Conservation (phyloP, 2,113 vertebrate genomes). For the Lasiurus cinereus region DNA sequence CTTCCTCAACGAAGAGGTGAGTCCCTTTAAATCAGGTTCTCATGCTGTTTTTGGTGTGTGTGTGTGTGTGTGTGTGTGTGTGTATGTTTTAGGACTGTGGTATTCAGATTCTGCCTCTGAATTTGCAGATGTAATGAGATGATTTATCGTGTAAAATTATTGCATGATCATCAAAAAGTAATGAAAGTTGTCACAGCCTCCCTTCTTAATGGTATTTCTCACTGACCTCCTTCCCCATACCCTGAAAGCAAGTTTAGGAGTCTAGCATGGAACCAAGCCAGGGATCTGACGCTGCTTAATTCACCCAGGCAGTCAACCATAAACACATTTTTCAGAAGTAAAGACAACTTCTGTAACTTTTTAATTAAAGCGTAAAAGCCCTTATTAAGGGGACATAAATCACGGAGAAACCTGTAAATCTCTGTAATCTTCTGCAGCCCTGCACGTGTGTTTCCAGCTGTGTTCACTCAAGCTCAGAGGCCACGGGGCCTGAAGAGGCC, state of each 20-base stretch:
- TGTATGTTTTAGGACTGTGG: not conserved
- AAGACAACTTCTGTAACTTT: constrained; percentile 86
- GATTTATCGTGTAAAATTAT: constrained; percentile 80
- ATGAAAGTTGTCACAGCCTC: constrained; percentile 63
- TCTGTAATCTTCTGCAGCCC: constrained; percentile 57
- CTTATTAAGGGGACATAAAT: constrained; percentile 86
- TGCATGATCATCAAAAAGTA: constrained; percentile 64
- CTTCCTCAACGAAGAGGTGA: not conserved
- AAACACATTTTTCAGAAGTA: constrained; percentile 84
- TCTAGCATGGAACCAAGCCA: not conserved
- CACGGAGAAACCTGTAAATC: constrained; percentile 79
- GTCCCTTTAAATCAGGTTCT: constrained; percentile 14
- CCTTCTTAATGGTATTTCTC: constrained; percentile 66
- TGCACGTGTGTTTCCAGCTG: constrained; percentile 43
- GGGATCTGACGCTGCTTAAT: constrained; percentile 40
- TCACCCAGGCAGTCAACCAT: constrained; percentile 72
- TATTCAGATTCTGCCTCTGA: constrained; percentile 66
- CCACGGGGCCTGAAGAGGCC: not conserved
- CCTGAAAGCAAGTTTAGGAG: constrained; percentile 42
- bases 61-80: too few relatives aligned
- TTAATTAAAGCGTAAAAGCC: constrained; percentile 86
- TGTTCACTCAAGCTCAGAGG: not conserved
- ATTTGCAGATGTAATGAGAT: constrained; percentile 59
- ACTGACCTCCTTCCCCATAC: constrained; percentile 23
- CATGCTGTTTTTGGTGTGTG: not conserved